Percentiles rank a stretch among this genome's conserved stretches.
Evolutionary conservation across 2,113 vertebrate species (phyloP).

Genomic region (Thalassoma bifasciatum): DNA sequence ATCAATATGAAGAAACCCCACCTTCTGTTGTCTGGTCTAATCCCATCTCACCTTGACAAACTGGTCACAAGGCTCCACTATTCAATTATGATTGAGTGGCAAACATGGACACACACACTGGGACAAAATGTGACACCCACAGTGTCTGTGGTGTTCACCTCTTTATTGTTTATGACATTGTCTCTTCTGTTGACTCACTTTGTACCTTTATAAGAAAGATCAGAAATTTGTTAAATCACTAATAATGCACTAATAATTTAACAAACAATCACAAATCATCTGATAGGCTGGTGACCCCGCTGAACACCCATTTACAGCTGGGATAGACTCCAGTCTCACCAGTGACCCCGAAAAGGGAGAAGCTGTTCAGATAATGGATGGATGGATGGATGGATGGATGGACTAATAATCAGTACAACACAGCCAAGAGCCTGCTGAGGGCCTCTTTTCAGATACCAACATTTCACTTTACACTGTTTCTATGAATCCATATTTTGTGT

Average conservation of each 20-base stretch:
- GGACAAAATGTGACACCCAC: neutral
- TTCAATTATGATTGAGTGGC: conserved; percentile 38
- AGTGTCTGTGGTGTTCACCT: neutral
- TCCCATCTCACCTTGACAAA: conserved; percentile 55
- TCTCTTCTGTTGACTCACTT: neutral
- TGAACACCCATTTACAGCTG: too few relatives aligned
- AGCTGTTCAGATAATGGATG: too few relatives aligned
- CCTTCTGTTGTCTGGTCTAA: conserved; percentile 15
- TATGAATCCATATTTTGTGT: too few relatives aligned
- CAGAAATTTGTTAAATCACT: neutral
- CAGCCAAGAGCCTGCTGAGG: neutral
- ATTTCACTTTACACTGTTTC: too few relatives aligned
- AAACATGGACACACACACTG: neutral
- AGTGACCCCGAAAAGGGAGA: too few relatives aligned
- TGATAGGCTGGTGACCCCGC: too few relatives aligned
- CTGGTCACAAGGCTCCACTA: conserved; percentile 18
- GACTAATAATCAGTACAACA: neutral
- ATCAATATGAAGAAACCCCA: conserved; percentile 36
- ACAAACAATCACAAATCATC: too few relatives aligned
- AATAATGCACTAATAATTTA: too few relatives aligned
- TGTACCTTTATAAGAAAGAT: neutral
- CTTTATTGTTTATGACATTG: neutral
- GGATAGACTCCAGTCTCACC: too few relatives aligned
- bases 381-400: too few relatives aligned
- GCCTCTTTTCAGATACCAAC: too few relatives aligned